phyloP scores from a whole-genome alignment of 1,140 invertebrate genomes.

The Triops cancriformis region DNA sequence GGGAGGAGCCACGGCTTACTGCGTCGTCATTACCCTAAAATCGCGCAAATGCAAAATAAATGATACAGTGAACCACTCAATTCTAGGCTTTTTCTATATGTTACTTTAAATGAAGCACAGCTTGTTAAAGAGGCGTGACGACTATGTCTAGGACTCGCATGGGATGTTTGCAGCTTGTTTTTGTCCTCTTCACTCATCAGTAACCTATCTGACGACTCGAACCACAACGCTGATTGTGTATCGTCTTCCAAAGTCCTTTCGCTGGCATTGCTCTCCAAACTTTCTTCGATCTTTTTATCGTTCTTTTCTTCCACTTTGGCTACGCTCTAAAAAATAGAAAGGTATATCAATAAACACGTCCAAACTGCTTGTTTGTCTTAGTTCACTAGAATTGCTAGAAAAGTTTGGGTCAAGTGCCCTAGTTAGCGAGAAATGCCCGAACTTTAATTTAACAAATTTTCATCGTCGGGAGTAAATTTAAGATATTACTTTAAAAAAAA shows the following conservation, averaged over 20 bases:
- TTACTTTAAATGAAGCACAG: not conserved
- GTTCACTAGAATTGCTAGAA: too few species aligned
- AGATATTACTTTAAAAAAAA: not conserved
- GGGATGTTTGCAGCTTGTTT: not conserved
- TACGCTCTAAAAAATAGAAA: not conserved
- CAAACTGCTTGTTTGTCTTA: too few species aligned
- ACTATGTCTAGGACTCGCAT: constrained; percentile 1
- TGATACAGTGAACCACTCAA: not conserved
- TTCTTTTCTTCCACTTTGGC: not conserved
- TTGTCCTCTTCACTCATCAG: not conserved
- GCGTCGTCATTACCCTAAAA: not conserved
- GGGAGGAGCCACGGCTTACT: not conserved
- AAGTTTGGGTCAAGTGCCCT: too few species aligned
- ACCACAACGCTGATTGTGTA: not conserved
- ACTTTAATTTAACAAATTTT: too few species aligned
- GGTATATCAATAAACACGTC: too few species aligned
- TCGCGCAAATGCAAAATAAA: not conserved
- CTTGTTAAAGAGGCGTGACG: not conserved
- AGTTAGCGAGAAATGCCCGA: too few species aligned
- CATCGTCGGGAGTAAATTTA: not conserved
- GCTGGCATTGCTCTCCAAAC: not conserved
- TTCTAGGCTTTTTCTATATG: not conserved
- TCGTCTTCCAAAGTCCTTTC: not conserved
- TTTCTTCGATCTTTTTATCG: not conserved
- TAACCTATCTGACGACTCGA: not conserved